Evolutionary conservation across 2,797 vertebrate species (phyloP).

Genomic region (Gymnothorax reevesii): DNA sequence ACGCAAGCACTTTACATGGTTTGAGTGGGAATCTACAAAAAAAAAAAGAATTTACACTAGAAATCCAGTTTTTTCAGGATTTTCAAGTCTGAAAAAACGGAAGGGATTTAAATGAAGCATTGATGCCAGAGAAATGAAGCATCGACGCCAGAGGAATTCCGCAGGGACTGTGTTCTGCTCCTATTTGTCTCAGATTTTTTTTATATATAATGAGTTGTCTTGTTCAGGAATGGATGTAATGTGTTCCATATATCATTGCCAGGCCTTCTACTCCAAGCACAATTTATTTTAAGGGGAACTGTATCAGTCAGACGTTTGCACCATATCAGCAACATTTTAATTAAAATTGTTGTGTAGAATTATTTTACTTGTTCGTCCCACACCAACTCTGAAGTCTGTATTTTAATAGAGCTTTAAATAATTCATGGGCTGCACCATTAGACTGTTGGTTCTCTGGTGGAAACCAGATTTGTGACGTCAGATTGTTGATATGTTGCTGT

Average conservation of each 20-base stretch:
- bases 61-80: conserved; percentile 9
- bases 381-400: too few species aligned
- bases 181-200: not conserved
- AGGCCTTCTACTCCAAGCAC: not conserved
- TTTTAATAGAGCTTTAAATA: too few species aligned
- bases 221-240: conserved; percentile 22
- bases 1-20: not conserved
- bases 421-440: too few species aligned
- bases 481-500: too few species aligned
- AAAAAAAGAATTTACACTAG: not conserved
- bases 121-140: not conserved
- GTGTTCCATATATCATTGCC: conserved; percentile 16
- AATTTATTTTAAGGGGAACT: conserved; percentile 11
- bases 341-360: too few species aligned
- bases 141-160: not conserved
- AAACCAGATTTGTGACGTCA: too few species aligned
- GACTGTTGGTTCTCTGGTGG: too few species aligned
- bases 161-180: not conserved
- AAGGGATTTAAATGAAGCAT: not conserved
- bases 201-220: conserved; percentile 12
- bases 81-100: not conserved
- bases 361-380: too few species aligned
- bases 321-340: not conserved
- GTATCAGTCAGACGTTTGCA: not conserved
- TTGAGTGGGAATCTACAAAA: not conserved